Percentiles rank a stretch among this genome's conserved stretches.
phyloP scores from a whole-genome alignment of 1,140 invertebrate species.

The Drosophila sechellia region DNA sequence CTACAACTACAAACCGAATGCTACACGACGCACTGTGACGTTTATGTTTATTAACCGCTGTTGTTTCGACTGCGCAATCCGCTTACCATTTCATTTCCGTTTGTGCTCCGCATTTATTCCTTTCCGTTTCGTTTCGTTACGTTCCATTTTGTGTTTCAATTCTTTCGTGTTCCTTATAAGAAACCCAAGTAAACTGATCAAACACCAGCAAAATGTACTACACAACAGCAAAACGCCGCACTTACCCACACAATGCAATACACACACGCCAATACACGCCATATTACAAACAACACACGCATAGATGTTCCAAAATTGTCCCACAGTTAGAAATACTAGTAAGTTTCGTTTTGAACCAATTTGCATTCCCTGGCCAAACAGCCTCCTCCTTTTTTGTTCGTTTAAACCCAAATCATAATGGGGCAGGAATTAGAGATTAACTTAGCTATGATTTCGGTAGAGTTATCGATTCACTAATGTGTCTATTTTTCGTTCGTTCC shows the following conservation, averaged over 20 bases:
- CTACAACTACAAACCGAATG: conserved; percentile 8
- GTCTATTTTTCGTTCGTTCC: conserved; percentile 3
- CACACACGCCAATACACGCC: conserved; percentile 5
- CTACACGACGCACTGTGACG: conserved; percentile 12
- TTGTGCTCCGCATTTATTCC: conserved; percentile 12
- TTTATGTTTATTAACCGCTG: conserved; percentile 22
- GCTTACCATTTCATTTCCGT: conserved; percentile 25
- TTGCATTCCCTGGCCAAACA: background rate
- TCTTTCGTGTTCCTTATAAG: conserved; percentile 74
- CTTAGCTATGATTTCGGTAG: conserved; percentile 6
- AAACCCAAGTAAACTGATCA: conserved; percentile 18
- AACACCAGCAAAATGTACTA: conserved; percentile 41
- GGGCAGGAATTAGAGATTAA: no score
- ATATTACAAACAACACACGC: conserved; percentile 15
- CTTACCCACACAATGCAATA: conserved; percentile 2
- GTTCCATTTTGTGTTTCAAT: conserved; percentile 80
- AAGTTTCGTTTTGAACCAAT: background rate
- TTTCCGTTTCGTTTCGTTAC: conserved; percentile 32
- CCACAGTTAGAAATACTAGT: background rate
- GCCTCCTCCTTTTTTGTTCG: background rate
- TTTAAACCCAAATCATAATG: conserved; percentile 3
- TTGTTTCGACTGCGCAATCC: conserved; percentile 54
- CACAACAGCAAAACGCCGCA: conserved; percentile 6
- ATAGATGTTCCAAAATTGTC: background rate
- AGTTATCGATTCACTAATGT: background rate